Percentiles rank a stretch among this genome's conserved stretches.
Evolutionary conservation across 2,888 invertebrate species (phyloP).

Genomic region (Lithosia quadra): DNA sequence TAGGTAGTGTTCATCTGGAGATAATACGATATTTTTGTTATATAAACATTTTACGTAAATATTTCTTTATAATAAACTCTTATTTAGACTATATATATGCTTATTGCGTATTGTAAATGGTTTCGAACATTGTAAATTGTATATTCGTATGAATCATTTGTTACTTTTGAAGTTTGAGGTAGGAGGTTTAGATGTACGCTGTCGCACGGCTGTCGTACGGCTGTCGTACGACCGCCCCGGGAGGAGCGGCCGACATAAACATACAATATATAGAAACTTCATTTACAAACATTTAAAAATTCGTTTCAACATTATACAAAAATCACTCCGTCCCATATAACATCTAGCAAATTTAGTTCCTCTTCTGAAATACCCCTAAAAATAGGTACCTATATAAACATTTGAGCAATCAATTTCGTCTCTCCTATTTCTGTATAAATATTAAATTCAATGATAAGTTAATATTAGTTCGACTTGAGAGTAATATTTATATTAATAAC

Average conservation of each 20-base stretch:
- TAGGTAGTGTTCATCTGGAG: slow-evolving; percentile 69
- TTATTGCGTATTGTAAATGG: slow-evolving; percentile 80
- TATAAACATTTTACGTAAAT: slow-evolving; percentile 82
- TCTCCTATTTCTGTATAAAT: slow-evolving; percentile 84
- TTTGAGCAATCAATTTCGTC: slow-evolving; percentile 87
- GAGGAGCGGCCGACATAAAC: slow-evolving; percentile 50
- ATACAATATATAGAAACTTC: slow-evolving; percentile 59
- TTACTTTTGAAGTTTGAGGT: slow-evolving; percentile 83
- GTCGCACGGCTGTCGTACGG: slow-evolving; percentile 6
- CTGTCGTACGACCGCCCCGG: slow-evolving; percentile 26
- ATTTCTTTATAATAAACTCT: slow-evolving; percentile 84
- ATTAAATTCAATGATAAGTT: slow-evolving; percentile 83
- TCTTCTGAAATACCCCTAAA: slow-evolving; percentile 83
- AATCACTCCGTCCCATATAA: slow-evolving; percentile 78
- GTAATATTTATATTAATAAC: slow-evolving; percentile 69
- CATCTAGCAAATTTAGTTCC: slow-evolving; percentile 84
- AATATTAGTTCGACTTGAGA: slow-evolving; percentile 77
- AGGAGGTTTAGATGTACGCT: slow-evolving; percentile 76
- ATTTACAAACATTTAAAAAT: slow-evolving; percentile 82
- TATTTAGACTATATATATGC: slow-evolving; percentile 80
- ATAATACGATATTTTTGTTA: slow-evolving; percentile 75
- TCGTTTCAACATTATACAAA: slow-evolving; percentile 84
- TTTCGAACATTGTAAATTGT: slow-evolving; percentile 72
- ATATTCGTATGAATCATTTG: slow-evolving; percentile 77
- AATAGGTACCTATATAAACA: slow-evolving; percentile 85